Conservation (phyloP, 2,797 vertebrate genomes). For the Parotocinclus haroldoi region DNA sequence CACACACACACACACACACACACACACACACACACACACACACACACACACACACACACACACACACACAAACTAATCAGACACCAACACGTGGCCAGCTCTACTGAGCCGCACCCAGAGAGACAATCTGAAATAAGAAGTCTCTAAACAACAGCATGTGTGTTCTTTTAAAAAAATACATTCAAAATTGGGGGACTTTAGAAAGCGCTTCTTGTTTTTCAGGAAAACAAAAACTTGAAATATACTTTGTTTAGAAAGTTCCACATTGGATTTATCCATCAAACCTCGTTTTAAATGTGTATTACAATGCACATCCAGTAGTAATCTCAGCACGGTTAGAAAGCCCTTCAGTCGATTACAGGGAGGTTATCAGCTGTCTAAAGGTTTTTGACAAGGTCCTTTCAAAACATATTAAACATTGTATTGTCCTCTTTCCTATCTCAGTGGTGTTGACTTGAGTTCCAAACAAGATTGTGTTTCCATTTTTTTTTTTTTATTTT, state of each 20-base stretch:
- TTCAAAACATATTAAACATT: constrained; percentile 38
- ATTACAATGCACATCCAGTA: constrained; percentile 31
- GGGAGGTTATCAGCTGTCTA: constrained; percentile 27
- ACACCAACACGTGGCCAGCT: background rate
- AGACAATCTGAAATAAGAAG: background rate
- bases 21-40: too few relatives aligned
- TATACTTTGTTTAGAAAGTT: constrained; percentile 37
- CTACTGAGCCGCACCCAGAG: background rate
- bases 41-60: too few relatives aligned
- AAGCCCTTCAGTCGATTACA: constrained; percentile 11
- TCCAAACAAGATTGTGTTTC: constrained; percentile 5
- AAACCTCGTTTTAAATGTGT: constrained; percentile 29
- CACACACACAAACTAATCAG: too few relatives aligned
- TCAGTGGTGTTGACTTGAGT: constrained; percentile 16
- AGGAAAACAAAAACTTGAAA: constrained; percentile 8
- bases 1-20: too few relatives aligned
- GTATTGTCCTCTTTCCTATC: constrained; percentile 20
- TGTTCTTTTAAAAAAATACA: constrained; percentile 19
- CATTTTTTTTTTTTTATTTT: constrained; percentile 21
- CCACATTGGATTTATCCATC: constrained; percentile 39
- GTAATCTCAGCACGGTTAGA: constrained; percentile 32
- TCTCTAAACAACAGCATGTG: constrained; percentile 46
- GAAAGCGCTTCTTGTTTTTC: constrained; percentile 39
- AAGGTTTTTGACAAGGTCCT: constrained; percentile 35
- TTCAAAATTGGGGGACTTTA: constrained; percentile 54